These are phyloP conservation scores for Agrotis puta DNA, from an alignment of 2,888 invertebrate genomes.

Conservation along the genomic window DNA sequence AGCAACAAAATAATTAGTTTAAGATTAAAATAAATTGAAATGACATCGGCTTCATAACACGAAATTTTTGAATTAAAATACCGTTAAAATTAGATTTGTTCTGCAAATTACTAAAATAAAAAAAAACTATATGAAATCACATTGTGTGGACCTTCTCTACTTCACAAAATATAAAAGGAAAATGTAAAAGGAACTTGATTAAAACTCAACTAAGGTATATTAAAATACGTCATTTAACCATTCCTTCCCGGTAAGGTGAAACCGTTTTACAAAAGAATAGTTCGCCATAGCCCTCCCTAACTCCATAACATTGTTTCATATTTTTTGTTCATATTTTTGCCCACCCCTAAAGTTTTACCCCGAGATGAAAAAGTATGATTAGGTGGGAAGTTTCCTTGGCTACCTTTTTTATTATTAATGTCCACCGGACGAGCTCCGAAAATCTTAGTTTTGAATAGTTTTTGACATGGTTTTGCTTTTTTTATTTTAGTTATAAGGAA, in stretches of 20 bases:
- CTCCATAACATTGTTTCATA: conserved; percentile 56
- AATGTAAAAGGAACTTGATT: conserved; percentile 38
- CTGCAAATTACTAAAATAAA: no score
- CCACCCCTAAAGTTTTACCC: conserved; percentile 51
- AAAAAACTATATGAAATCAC: not conserved
- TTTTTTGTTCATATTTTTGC: conserved; percentile 61
- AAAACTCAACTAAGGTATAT: conserved; percentile 30
- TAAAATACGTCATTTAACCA: conserved; percentile 43
- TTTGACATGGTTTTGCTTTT: conserved; percentile 55
- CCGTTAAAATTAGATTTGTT: no score
- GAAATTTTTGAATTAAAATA: not conserved
- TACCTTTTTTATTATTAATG: conserved; percentile 67
- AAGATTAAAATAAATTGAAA: not conserved
- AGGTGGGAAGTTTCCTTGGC: conserved; percentile 60
- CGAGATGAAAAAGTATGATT: conserved; percentile 69
- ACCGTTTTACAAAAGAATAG: conserved; percentile 47
- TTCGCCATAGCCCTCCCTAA: conserved; percentile 37
- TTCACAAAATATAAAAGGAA: not conserved
- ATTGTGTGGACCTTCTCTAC: not conserved
- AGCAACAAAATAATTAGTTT: not conserved
- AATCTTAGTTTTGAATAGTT: conserved; percentile 64
- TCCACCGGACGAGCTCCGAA: conserved; percentile 48
- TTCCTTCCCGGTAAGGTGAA: conserved; percentile 15
- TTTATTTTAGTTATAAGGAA: conserved; percentile 31
- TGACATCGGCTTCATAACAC: not conserved